Evolutionary conservation across 2,888 invertebrate genomes (phyloP), one percentile per base, ranked within the genome.

Genomic region (Sphaerophoria rueppellii): DNA sequence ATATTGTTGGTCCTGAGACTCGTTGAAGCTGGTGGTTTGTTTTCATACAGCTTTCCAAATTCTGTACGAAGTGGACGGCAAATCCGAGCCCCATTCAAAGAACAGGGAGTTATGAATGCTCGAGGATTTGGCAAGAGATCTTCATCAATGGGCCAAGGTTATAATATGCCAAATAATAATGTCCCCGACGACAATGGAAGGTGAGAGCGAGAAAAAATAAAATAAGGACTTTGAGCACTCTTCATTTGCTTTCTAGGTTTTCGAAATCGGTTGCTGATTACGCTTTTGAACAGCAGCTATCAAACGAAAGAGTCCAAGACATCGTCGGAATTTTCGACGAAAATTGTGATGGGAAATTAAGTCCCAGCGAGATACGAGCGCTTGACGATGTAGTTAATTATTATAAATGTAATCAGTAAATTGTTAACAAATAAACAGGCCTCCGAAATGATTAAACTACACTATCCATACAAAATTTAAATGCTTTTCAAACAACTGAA

Each of bases 101-200:
- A 88, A 71, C 82, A 77, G 5, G 88, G 88, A 86, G 88, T 89
- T 11, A 89, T 88, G 88, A 88, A 88, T 35, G 89, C 89, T 5
- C 86, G 89, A n/a, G 89, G 89, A n/a, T 89, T 87, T 73, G 89
- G 89, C 12, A 89, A 89, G 79, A 75, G 89, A n/a, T 86, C 87
- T 32, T 35, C 74, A 43, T 12, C 75, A 5, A 69, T 80, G 54
- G 69, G 34, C 60, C 60, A 81, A 52, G 83, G 24, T 24, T 24
- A 83, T 6, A 86, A 86, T 55, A 71, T 78, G 40, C 37, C 75
- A 14, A 43, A 54, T 16, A 82, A 52, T n/a, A 71, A 43, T 24
- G 80, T 76, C n/a, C 54, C 80, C 11, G 73, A 82, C 2, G 80
- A 24, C 1, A 24, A 86, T 50, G 86, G 79, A 54, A 86, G 80